Conservation (phyloP, 2,888 invertebrate genomes). For the Microplitis deprimator region DNA sequence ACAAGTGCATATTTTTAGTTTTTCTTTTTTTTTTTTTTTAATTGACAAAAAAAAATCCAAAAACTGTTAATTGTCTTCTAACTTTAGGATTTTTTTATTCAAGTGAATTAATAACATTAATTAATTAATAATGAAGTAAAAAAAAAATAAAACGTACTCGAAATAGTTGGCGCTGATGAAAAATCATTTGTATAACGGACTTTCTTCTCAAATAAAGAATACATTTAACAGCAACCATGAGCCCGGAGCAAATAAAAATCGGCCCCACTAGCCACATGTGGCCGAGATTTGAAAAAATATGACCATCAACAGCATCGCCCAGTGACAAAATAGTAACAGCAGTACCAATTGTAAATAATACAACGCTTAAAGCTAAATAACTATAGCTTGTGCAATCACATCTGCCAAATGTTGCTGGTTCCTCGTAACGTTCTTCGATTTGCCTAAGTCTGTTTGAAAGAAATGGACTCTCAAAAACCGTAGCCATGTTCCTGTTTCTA, state of each 20-base stretch:
- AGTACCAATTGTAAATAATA: conserved; percentile 77
- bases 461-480: conserved; percentile 77
- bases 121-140: neutral
- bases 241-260: conserved; percentile 79
- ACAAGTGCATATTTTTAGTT: no score
- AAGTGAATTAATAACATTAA: no score
- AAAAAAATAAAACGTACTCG: conserved; percentile 71
- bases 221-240: conserved; percentile 80
- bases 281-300: conserved; percentile 76
- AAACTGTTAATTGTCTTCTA: no score
- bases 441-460: conserved; percentile 76
- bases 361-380: conserved; percentile 77
- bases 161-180: conserved; percentile 77
- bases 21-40: no score
- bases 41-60: no score
- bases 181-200: conserved; percentile 78
- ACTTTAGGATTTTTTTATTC: no score
- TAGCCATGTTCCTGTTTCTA: conserved; percentile 73
- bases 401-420: conserved; percentile 75
- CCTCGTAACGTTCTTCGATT: conserved; percentile 76
- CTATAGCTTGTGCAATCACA: conserved; percentile 80
- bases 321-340: conserved; percentile 78
- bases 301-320: conserved; percentile 75
- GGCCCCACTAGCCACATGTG: conserved; percentile 81
- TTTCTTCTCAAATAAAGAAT: conserved; percentile 78